Percentiles rank a stretch among this genome's conserved stretches.
Evolutionary conservation across 2,797 vertebrate species (phyloP).

Genomic region (Aphelocoma californica): DNA sequence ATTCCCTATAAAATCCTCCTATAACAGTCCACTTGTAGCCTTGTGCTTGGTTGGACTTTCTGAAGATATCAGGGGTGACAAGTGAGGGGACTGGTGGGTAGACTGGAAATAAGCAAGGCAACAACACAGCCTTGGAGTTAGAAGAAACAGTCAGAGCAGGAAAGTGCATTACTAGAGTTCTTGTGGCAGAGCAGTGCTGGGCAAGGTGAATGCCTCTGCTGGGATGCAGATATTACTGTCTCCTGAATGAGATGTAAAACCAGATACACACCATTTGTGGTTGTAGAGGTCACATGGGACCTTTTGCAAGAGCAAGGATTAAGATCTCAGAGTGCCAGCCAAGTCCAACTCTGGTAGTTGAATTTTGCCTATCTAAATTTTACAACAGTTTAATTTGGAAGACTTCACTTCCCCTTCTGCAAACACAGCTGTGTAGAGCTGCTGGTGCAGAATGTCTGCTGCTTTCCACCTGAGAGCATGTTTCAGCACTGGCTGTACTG

Average conservation of each 20-base stretch:
- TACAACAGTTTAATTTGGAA: slow-evolving; percentile 62
- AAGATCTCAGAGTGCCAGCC: slow-evolving; percentile 31
- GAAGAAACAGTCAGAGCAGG: neutral
- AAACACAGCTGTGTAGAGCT: slow-evolving; percentile 28
- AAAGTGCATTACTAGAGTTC: neutral
- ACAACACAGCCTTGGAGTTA: neutral
- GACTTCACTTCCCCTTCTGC: slow-evolving; percentile 37
- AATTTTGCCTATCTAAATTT: slow-evolving; percentile 58
- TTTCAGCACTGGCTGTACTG: neutral
- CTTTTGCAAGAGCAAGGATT: slow-evolving; percentile 22
- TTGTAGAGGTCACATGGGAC: neutral
- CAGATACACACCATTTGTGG: neutral
- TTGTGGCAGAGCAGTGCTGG: neutral
- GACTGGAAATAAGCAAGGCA: neutral
- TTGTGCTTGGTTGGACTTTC: neutral
- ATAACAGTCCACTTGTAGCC: neutral
- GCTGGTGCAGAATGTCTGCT: neutral
- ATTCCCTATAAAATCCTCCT: neutral
- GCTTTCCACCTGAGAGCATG: neutral
- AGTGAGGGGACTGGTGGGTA: neutral
- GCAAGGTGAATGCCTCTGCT: neutral
- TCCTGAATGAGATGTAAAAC: slow-evolving; percentile 9
- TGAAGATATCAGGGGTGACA: neutral
- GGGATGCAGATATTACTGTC: neutral
- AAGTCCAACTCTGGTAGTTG: slow-evolving; percentile 26